Evolutionary conservation across 1,140 invertebrate species (phyloP), one percentile per base, ranked within the genome.

Genomic region (Meloidogyne hapla): DNA sequence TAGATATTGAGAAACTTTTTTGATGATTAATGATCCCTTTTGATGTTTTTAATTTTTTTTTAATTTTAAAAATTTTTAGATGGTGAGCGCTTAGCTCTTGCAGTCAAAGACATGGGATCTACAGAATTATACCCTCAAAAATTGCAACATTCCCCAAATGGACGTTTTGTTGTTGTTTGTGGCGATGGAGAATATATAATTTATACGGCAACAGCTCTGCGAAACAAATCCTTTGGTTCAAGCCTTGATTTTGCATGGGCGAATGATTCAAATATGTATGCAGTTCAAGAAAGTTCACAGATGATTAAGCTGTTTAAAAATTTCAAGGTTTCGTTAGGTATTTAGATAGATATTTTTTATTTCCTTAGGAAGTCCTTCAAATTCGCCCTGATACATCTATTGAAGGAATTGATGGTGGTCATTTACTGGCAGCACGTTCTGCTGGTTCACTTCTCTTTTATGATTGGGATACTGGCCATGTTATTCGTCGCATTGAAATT

Each of bases 151-250:
- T 99, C 98, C 90, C 94, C 96, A 0, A 99, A 99, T 89, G 97
- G 97, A 63, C 91, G 95, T 89, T 91, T 84, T 89, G 93, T 99
- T 2, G 96, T 98, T 5, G 96, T 99, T 10, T 99, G 97, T 88
- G 97, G 97, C 12, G 97, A 99, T 89, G 97, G 96, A 0, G 97
- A 99, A 88, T 99, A 98, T 87, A 99, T 99, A 18, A 98, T 99
- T 81, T 99, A 99, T 88, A 99, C 97, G 0, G 94, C 96, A 0
- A 97, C 99, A 94, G 96, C 95, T 0, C 89, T 99, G 45, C 91
- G 97, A 64, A 99, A 99, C 88, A 99, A 99, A 88, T 94, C 94
- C 13, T 99, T 98, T 88, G 97, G 97, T 4, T 92, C 94, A 6
- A 96, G 95, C 0, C 93, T 97, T 76, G 96, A 99, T 88, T 99